Evolutionary conservation across 2,888 invertebrate species (phyloP).

Genomic region (Stenodera caucasica): DNA sequence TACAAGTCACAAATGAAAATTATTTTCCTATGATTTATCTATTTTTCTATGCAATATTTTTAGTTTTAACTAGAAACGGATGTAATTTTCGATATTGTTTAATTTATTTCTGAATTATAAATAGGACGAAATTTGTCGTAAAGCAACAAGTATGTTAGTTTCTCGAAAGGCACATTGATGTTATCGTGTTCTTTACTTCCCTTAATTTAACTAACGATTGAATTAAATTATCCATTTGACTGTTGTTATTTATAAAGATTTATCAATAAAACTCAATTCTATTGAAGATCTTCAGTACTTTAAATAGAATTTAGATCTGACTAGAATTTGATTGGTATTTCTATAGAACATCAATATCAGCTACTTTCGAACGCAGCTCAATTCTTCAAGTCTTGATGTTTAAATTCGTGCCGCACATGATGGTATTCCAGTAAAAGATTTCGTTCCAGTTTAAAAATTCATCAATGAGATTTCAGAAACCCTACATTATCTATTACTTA

Average conservation of each 20-base stretch:
- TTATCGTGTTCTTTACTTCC: neutral
- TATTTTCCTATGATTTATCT: neutral
- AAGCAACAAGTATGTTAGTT: neutral
- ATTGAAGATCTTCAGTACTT: neutral
- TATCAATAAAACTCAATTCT: neutral
- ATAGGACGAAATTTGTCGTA: neutral
- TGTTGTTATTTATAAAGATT: neutral
- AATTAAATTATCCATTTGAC: neutral
- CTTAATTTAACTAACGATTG: neutral
- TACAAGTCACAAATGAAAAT: neutral
- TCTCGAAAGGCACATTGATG: neutral
- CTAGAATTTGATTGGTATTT: neutral
- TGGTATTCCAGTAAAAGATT: neutral
- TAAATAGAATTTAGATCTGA: neutral
- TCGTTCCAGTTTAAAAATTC: slow-evolving; percentile 3
- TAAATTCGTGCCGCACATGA: neutral
- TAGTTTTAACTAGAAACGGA: no score
- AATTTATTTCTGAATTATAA: no score
- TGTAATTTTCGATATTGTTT: no score
- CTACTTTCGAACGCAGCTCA: neutral
- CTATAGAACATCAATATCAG: neutral
- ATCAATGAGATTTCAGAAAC: neutral
- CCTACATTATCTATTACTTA: neutral
- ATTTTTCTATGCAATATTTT: neutral
- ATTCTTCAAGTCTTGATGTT: neutral